phyloP scores from a whole-genome alignment of 2,888 invertebrate species.

The Parnassius apollo region DNA sequence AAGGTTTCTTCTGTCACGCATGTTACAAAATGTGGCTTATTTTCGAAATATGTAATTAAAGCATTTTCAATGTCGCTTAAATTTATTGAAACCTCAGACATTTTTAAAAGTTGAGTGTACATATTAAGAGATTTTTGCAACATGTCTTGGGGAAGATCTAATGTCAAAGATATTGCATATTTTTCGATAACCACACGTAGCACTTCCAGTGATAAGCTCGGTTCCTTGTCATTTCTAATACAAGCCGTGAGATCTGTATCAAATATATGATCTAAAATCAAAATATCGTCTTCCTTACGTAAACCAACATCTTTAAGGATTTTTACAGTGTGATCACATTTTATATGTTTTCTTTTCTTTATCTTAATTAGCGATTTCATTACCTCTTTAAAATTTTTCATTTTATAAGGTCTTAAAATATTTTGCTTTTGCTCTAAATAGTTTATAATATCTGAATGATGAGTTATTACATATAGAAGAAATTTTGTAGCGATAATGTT shows the following conservation, averaged over 20 bases:
- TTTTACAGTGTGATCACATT: conserved; percentile 56
- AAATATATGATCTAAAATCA: conserved; percentile 68
- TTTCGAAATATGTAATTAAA: conserved; percentile 79
- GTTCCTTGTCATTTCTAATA: conserved; percentile 70
- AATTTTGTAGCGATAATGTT: conserved; percentile 57
- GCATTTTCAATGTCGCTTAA: conserved; percentile 78
- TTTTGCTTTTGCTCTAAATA: conserved; percentile 55
- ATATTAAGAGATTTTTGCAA: conserved; percentile 61
- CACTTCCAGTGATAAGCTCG: conserved; percentile 74
- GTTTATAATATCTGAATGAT: conserved; percentile 53
- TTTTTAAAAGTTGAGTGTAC: conserved; percentile 68
- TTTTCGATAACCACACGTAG: conserved; percentile 70
- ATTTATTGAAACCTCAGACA: conserved; percentile 62
- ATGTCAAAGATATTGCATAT: conserved; percentile 55
- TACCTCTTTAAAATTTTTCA: conserved; percentile 76
- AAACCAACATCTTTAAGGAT: conserved; percentile 69
- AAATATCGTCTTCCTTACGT: conserved; percentile 59
- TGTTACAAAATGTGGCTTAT: conserved; percentile 82
- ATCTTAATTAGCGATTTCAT: conserved; percentile 71
- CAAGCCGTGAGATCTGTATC: conserved; percentile 52
- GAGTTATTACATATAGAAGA: conserved; percentile 52
- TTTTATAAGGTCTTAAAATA: conserved; percentile 73
- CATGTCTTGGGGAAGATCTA: conserved; percentile 54
- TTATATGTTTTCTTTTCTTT: conserved; percentile 57
- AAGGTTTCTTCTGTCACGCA: conserved; percentile 77